These are phyloP conservation scores for Osmerus mordax DNA, from an alignment of 2,113 vertebrate species.

Conservation along the genomic window DNA sequence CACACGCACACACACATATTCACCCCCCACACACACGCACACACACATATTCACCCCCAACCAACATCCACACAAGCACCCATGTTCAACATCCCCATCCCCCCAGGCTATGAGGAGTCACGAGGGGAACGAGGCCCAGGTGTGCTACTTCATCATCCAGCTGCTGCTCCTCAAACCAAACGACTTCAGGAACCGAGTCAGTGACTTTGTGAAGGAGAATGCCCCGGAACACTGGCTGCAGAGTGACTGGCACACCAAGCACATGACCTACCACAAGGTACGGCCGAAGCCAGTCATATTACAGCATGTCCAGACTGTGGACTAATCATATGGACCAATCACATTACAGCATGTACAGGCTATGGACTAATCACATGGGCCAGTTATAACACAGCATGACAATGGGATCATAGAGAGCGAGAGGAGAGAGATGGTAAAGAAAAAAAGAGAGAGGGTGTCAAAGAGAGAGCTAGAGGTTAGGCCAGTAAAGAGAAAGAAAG, in stretches of 20 bases:
- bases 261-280: slow-evolving; percentile 99
- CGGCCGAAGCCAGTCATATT: background rate
- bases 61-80: too few relatives aligned
- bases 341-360: background rate
- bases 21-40: background rate
- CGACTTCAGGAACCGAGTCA: slow-evolving; percentile 96
- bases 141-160: slow-evolving; percentile 99
- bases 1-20: background rate
- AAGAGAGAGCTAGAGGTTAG: too few relatives aligned
- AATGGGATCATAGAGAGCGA: too few relatives aligned
- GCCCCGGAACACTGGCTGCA: slow-evolving; percentile 98
- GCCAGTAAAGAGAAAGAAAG: too few relatives aligned
- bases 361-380: too few relatives aligned
- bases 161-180: slow-evolving; percentile 95
- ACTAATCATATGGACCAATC: background rate
- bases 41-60: background rate
- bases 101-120: slow-evolving; percentile 95
- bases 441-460: too few relatives aligned
- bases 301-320: too few relatives aligned
- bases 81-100: background rate
- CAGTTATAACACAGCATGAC: too few relatives aligned
- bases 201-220: slow-evolving; percentile 98
- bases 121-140: slow-evolving; percentile 97
- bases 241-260: slow-evolving; percentile 98
- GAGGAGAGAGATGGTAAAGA: too few relatives aligned